Conservation (phyloP, 2,888 invertebrate genomes). For the Patella depressa region DNA sequence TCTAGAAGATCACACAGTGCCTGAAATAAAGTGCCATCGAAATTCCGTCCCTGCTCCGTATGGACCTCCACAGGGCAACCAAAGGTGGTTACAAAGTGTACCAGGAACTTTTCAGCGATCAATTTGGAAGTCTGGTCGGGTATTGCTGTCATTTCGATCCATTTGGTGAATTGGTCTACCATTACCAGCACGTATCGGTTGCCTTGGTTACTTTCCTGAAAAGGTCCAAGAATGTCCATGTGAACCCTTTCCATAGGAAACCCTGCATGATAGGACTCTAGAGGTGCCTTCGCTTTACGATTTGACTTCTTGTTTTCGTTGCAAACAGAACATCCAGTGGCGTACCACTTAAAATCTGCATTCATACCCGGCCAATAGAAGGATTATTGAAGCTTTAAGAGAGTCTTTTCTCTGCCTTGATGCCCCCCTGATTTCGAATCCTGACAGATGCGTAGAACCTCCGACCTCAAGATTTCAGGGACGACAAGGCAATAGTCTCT, state of each 20-base stretch:
- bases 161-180: constrained; percentile 20
- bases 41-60: constrained; percentile 31
- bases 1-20: constrained; percentile 31
- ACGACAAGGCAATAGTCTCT: neutral
- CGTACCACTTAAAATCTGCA: neutral
- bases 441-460: neutral
- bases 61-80: constrained; percentile 34
- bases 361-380: neutral
- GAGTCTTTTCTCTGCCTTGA: neutral
- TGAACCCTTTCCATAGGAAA: constrained; percentile 17
- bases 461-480: neutral
- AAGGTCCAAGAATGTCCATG: neutral
- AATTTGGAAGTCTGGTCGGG: constrained; percentile 25
- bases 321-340: neutral
- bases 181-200: constrained; percentile 23
- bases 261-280: constrained; percentile 2
- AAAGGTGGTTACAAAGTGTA: constrained; percentile 24
- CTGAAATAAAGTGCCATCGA: constrained; percentile 24
- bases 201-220: constrained; percentile 9
- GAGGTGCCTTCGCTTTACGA: no score
- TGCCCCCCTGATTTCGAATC: neutral
- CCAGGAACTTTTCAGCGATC: constrained; percentile 20
- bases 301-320: neutral
- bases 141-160: constrained; percentile 26
- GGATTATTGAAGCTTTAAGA: neutral